These are phyloP conservation scores for Falcunculus frontatus DNA, from an alignment of 2,113 vertebrate genomes.

Conservation along the genomic window DNA sequence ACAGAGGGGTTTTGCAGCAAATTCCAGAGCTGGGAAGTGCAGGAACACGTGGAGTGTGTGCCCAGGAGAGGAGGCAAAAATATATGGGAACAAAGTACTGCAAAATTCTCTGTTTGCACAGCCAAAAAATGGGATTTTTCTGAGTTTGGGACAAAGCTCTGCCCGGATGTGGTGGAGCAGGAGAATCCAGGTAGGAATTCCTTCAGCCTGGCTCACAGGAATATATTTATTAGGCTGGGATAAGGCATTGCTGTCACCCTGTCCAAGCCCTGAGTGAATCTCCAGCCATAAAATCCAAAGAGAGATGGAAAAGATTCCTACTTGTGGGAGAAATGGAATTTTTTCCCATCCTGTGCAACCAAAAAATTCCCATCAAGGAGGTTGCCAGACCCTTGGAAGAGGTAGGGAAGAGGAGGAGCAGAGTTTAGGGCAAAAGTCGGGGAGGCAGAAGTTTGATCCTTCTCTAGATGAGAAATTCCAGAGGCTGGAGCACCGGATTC, in stretches of 20 bases:
- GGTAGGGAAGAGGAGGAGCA: accelerated
- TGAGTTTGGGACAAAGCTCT: neutral
- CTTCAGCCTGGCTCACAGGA: neutral
- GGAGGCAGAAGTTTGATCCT: neutral
- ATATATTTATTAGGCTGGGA: neutral
- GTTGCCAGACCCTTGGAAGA: neutral
- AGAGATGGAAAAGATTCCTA: neutral
- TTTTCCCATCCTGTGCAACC: neutral
- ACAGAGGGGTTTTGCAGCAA: neutral
- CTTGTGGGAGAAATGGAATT: neutral
- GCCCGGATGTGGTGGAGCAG: neutral
- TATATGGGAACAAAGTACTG: neutral
- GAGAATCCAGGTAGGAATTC: neutral
- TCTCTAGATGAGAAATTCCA: neutral
- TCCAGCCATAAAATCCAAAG: neutral
- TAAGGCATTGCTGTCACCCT: neutral
- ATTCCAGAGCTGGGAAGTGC: neutral
- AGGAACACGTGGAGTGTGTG: neutral
- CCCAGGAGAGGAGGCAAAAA: neutral
- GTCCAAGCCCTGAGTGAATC: neutral
- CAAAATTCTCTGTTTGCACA: neutral
- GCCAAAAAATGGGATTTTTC: accelerated
- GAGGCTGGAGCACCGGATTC: neutral
- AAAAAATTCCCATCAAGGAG: neutral
- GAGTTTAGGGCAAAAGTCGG: neutral